Conservation (phyloP, 2,113 vertebrate species). For the Thomomys bottae region DNA sequence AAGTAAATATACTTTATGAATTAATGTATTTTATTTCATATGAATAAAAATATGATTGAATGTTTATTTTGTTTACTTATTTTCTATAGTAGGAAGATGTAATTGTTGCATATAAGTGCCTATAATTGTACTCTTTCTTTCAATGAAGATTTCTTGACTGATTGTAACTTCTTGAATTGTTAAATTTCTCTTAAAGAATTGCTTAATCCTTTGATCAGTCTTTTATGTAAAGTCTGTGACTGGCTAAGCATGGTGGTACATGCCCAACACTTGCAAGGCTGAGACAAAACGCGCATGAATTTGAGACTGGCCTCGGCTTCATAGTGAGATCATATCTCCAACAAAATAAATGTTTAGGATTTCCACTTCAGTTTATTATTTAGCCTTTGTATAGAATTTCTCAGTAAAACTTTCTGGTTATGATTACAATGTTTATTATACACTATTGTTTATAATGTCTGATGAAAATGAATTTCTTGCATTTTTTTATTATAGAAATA, state of each 20-base stretch:
- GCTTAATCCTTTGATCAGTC: not conserved
- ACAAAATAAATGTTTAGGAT: not conserved
- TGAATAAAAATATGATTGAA: not conserved
- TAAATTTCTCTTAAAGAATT: slow-evolving; percentile 12
- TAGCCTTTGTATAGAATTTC: slow-evolving; percentile 34
- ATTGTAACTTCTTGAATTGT: not conserved
- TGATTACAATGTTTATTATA: not conserved
- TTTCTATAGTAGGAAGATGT: not conserved
- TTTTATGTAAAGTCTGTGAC: not conserved
- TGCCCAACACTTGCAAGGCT: too few species aligned
- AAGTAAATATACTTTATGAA: not conserved
- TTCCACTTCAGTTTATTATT: slow-evolving; percentile 24
- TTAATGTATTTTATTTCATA: not conserved
- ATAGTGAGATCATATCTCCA: too few species aligned
- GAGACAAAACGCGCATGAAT: too few species aligned
- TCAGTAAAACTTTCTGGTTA: slow-evolving; percentile 36
- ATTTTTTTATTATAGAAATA: not conserved
- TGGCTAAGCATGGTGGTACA: too few species aligned
- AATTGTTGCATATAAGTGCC: not conserved
- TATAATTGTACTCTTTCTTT: slow-evolving; percentile 20
- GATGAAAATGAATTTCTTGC: not conserved
- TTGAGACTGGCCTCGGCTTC: too few species aligned
- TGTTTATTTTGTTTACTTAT: not conserved
- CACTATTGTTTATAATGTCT: not conserved
- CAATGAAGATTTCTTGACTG: not conserved